These are phyloP conservation scores for Serripes groenlandicus DNA, from an alignment of 2,888 invertebrate genomes.

Conservation along the genomic window DNA sequence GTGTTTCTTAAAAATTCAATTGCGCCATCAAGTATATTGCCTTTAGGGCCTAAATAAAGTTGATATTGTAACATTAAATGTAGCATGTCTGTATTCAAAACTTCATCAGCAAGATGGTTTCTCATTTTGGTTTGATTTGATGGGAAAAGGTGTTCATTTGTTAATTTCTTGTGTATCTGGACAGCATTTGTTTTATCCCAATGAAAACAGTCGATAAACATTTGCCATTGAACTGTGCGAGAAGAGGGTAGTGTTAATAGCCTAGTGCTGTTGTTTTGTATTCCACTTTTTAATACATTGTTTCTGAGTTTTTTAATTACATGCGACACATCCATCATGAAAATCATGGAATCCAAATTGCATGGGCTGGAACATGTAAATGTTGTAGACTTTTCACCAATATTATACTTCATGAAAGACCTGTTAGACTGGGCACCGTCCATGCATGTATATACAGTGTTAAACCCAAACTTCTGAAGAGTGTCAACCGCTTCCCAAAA, in stretches of 20 bases:
- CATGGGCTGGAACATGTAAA: conserved; percentile 28
- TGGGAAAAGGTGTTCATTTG: conserved; percentile 53
- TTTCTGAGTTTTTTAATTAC: conserved; percentile 64
- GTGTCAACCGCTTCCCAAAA: conserved; percentile 50
- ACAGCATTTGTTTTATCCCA: conserved; percentile 59
- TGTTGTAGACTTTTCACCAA: conserved; percentile 12
- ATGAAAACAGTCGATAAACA: conserved; percentile 52
- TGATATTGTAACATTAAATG: conserved; percentile 40
- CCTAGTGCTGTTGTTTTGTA: conserved; percentile 35
- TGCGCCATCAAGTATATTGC: conserved; percentile 41
- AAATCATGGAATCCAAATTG: conserved; percentile 27
- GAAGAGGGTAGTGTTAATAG: conserved; percentile 20
- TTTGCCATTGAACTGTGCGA: conserved; percentile 52
- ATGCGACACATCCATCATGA: conserved; percentile 53
- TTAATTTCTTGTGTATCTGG: conserved; percentile 53
- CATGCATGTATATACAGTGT: conserved; percentile 35
- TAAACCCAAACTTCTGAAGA: conserved; percentile 33
- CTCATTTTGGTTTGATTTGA: conserved; percentile 54
- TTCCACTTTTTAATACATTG: conserved; percentile 57
- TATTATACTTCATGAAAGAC: conserved; percentile 41
- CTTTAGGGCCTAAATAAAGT: conserved; percentile 35
- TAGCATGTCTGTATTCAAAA: conserved; percentile 56
- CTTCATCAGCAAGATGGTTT: conserved; percentile 64
- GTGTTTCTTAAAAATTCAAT: conserved; percentile 41
- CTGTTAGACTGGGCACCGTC: conserved; percentile 46